Conservation (phyloP, 2,888 invertebrate species). For the Sphaerophoria rueppellii region DNA sequence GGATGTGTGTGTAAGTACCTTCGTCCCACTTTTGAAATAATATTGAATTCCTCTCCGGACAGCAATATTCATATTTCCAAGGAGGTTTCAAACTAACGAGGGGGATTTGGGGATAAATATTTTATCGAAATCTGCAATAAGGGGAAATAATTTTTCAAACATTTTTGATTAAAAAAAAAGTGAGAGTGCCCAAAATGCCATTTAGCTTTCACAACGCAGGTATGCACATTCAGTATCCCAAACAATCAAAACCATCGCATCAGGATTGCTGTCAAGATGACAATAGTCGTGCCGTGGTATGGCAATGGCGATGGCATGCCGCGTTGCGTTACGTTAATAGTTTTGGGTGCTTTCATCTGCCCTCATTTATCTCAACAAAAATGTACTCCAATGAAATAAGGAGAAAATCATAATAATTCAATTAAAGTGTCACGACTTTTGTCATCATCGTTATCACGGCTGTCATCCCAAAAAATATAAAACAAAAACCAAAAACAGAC, state of each 20-base stretch:
- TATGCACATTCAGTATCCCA: conserved; percentile 48
- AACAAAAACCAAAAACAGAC: conserved; percentile 39
- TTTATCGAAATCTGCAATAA: conserved; percentile 30
- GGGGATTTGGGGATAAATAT: neutral
- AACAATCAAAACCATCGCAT: conserved; percentile 30
- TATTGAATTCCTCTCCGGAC: conserved; percentile 30
- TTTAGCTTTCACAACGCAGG: conserved; percentile 49
- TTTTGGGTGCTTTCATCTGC: conserved; percentile 63
- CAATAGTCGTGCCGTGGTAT: neutral
- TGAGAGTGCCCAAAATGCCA: conserved; percentile 58
- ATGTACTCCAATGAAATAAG: conserved; percentile 40
- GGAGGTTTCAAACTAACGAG: neutral
- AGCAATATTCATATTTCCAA: conserved; percentile 53
- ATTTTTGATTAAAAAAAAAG: conserved; percentile 58
- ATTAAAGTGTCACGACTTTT: conserved; percentile 73
- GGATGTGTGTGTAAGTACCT: neutral
- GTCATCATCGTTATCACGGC: conserved; percentile 58
- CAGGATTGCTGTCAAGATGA: conserved; percentile 43
- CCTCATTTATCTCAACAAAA: conserved; percentile 66
- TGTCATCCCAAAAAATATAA: conserved; percentile 38
- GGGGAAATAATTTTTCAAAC: conserved; percentile 20
- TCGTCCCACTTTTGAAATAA: conserved; percentile 16
- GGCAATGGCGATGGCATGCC: neutral
- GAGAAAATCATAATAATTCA: conserved; percentile 72
- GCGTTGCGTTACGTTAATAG: conserved; percentile 29